Percentiles rank a stretch among this genome's conserved stretches.
Evolutionary conservation across 2,113 vertebrate genomes (phyloP).

Genomic region (Carassius gibelio): DNA sequence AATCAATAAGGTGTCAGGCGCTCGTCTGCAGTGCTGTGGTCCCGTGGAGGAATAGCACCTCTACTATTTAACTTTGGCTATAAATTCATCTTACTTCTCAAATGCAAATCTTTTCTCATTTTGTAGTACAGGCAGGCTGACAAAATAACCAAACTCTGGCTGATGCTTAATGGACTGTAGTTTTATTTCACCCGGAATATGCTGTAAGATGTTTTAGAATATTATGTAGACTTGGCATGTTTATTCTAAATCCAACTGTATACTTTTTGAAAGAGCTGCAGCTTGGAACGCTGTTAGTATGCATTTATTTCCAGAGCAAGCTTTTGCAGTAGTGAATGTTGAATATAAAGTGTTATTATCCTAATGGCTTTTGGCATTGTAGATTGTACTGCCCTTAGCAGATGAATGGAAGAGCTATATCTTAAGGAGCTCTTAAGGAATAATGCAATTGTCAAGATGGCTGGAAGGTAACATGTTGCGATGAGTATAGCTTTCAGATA

Average conservation of each 20-base stretch:
- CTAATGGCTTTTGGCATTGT: constrained; percentile 40
- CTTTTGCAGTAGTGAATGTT: constrained; percentile 5
- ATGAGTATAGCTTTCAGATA: not conserved
- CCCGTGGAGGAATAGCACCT: constrained; percentile 38
- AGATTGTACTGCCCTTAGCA: not conserved
- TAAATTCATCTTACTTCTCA: constrained; percentile 46
- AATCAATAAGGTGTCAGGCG: constrained; percentile 70
- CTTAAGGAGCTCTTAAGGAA: not conserved
- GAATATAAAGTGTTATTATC: constrained; percentile 24
- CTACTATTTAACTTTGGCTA: constrained; percentile 49
- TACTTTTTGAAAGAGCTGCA: not conserved
- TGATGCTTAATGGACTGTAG: constrained; percentile 1
- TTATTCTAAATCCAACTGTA: constrained; percentile 3
- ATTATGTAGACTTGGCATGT: constrained; percentile 1
- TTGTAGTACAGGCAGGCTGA: not conserved
- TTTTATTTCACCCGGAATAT: constrained; percentile 16
- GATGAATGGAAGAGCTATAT: not conserved
- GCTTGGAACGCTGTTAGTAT: constrained; percentile 34
- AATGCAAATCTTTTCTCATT: constrained; percentile 35
- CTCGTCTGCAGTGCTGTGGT: constrained; percentile 49
- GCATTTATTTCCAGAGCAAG: constrained; percentile 30
- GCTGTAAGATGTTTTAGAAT: constrained; percentile 19
- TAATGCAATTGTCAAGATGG: not conserved
- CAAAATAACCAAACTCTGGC: constrained; percentile 21
- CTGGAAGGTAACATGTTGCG: not conserved